phyloP scores from a whole-genome alignment of 2,888 invertebrate species.

The Lasioglossum villosulum region DNA sequence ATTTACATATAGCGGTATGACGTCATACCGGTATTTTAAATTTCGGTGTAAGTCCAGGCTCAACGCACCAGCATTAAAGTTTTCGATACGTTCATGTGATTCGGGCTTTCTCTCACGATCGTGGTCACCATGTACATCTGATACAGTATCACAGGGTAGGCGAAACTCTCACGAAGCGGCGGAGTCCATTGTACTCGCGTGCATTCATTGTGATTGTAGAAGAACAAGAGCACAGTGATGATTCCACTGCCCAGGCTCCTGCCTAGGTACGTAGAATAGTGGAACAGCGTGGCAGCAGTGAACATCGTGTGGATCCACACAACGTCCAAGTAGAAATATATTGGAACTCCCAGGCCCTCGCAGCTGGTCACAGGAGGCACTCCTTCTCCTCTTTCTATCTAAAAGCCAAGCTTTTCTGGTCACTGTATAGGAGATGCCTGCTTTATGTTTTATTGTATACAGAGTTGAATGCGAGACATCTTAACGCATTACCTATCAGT shows the following conservation, averaged over 20 bases:
- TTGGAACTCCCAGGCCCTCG: conserved; percentile 92
- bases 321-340: conserved; percentile 92
- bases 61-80: conserved; percentile 43
- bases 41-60: neutral
- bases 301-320: conserved; percentile 91
- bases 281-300: conserved; percentile 89
- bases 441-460: neutral
- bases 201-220: conserved; percentile 93
- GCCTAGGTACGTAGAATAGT: conserved; percentile 89
- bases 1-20: neutral
- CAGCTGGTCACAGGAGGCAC: conserved; percentile 89
- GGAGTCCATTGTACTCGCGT: conserved; percentile 95
- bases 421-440: conserved; percentile 39
- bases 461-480: conserved; percentile 15
- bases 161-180: conserved; percentile 93
- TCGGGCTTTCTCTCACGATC: conserved; percentile 71
- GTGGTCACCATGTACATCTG: conserved; percentile 89
- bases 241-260: conserved; percentile 91
- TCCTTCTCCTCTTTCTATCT: conserved; percentile 88
- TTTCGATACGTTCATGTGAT: neutral
- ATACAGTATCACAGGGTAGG: conserved; percentile 91
- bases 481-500: neutral
- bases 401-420: conserved; percentile 56
- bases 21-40: neutral
- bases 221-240: conserved; percentile 89